A percentile compares a stretch with the other conserved stretches of the same genome.
phyloP scores from a whole-genome alignment of 2,113 vertebrate genomes.

The Saguinus midas region DNA sequence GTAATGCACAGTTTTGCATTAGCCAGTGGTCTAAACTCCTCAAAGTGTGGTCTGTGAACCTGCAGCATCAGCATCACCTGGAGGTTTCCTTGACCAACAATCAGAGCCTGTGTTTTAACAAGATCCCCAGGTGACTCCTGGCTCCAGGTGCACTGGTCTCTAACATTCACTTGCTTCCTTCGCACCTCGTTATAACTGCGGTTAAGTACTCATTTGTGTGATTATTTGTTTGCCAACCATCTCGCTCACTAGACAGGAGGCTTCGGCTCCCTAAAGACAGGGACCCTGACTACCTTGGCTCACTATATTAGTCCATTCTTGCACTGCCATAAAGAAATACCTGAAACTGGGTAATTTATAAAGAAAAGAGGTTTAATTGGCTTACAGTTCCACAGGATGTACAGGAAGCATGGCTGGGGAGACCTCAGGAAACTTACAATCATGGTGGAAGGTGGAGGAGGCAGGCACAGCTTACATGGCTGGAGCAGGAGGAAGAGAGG shows the following conservation, averaged over 20 bases:
- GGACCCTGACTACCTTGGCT: neutral
- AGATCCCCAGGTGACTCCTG: neutral
- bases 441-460: too few relatives aligned
- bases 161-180: neutral
- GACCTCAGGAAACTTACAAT: too few relatives aligned
- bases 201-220: neutral
- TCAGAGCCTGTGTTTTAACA: neutral
- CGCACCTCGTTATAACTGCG: too few relatives aligned
- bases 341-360: too few relatives aligned
- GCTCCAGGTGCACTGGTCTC: rapidly evolving
- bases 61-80: neutral
- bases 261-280: neutral
- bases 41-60: neutral
- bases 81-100: neutral
- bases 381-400: too few relatives aligned
- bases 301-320: too few relatives aligned
- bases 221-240: neutral
- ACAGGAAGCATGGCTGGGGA: too few relatives aligned
- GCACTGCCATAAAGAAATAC: too few relatives aligned
- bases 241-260: neutral
- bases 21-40: neutral
- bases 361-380: too few relatives aligned
- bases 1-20: neutral
- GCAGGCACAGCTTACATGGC: too few relatives aligned
- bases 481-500: too few relatives aligned